Evolutionary conservation across 2,888 invertebrate genomes (phyloP), one percentile per base, ranked within the genome.

Genomic region (Meandrusa payeni): DNA sequence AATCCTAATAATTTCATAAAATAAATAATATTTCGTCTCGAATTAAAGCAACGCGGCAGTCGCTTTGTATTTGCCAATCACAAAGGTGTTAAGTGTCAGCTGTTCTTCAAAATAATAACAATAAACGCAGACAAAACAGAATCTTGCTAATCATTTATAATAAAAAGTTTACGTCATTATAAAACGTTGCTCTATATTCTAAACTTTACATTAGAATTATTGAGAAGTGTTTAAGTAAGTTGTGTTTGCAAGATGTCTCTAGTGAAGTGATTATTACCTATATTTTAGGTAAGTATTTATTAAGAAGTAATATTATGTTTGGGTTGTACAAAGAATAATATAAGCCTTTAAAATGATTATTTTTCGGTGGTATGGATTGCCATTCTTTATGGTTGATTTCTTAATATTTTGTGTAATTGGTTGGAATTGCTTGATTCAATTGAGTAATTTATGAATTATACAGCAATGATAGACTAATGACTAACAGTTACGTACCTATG

Each of bases 21-120:
- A 26, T 12, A 20, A 26, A 19, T 26, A 5, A 27, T 22, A 12
- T 27, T 32, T 23, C 20, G 37, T 31, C 26, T 32, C 37, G 37
- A 43, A 43, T 43, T 32, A 31, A 13, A 32, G 32, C 13, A 10
- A 15, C 15, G 37, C 31, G n/a, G 24, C 26, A 43, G 31, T 38
- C 20, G 17, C 28, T 13, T 39, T 33, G 23, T 33, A 28, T 34
- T 15, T 39, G 38, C 38, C 44, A 39, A 39, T 44, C 43, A 33
- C 1, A 33, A n/a, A 38, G 27, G 26, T 20, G n/a, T 17, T 19
- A 12, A 13, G 37, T 27, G 20, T 44, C 44, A 34, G 44, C 39
- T 44, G 33, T 34, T 33, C 26, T 33, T 33, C 39, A 44, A 44
- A 44, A 44, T 39, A 44, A 44, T 27, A 44, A 44, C 39, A 44